Evolutionary conservation across 64 coral and sea anemone species (phyloP), one percentile per base, ranked within the genome.

Genomic region (Montipora capricornis): DNA sequence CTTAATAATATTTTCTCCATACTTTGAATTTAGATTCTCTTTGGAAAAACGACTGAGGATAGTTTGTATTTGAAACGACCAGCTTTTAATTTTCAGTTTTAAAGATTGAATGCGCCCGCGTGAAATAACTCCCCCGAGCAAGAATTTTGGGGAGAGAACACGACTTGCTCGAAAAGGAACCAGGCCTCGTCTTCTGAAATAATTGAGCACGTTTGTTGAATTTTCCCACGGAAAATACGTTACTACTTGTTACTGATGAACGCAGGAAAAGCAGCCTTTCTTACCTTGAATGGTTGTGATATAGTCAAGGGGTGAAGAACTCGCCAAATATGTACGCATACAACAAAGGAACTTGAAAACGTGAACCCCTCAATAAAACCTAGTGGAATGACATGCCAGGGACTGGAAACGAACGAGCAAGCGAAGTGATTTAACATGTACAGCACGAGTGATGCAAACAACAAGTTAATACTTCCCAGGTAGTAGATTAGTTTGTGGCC

Each of bases 281-380:
- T 51, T 93, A 95, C 96, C 96, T 92, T 97, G 96, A 17, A 95
- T 89, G 19, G 96, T 97, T 29, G 93, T 74, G 68, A 87, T 53
- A 47, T 83, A 95, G 52, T 97, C 93, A 50, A 91, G 44, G 37
- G 96, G 96, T 7, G 96, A 73, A 11, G 93, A 88, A 44, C 81
- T 82, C 22, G 88, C 88, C 70, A 97, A 70, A 57, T 97, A 94
- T 9, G 96, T 95, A 80, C 89, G 78, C 84, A 94, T 14, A 90
- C 84, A 15, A 95, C 93, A 73, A 93, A 97, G 37, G 93, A 97
- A 81, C 81, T 71, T 68, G 89, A 93, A 77, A 83, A 97, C 22
- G 87, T 83, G 47, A 91, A 94, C 15, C 93, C 96, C 45, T 97
- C 96, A 17, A 97, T 9, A 58, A 95, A 95, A 4, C 96, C 96